Base-by-base conservation (phyloP, 2,113 vertebrate species). In the Numenius arquata region DNA sequence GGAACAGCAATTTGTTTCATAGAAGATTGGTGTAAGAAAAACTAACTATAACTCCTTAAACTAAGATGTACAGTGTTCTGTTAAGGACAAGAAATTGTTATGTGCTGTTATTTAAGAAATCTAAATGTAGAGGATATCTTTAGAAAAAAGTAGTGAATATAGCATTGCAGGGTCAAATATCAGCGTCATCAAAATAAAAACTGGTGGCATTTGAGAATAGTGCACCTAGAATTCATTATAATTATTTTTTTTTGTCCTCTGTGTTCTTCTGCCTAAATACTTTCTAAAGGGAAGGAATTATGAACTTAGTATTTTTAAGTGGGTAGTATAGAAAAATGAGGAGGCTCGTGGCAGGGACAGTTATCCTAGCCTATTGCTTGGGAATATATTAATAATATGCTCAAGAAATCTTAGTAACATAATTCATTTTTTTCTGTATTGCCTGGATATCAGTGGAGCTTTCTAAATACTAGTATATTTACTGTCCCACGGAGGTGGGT, bases 341-440 rank as follows among this genome's bases (percentile, higher is more conserved):
- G 12, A 81, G 8, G 2, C 15, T 41, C 0, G 1, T 32, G 21
- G 4, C 15, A 63, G 38, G 45, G 32, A 25, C 6, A 4, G 5
- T 74, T 80, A 34, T 78, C 47, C 75, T 86, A 90, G 20, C 21
- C 55, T 90, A 6, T 58, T 45, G 29, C 3, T 2, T 61, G 27
- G 32, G 9, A 75, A 81, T 72, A 48, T 79, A 70, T 62, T 85
- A 8, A 15, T 13, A 77, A 40, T 27, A 25, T 12, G 12, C 61
- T 76, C 22, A 62, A 15, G 56, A 88, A 75, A 34, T 56, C 15
- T 50, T 30, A 68, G 13, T 53, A 52, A 34, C 50, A 26, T 6
- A 56, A 48, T 77, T 86, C 3, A 9, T 67, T 65, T 17, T 34
- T 78, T 65, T 72, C 8, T 68, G 11, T 48, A 8, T 52, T 63